Percentiles rank a stretch among this genome's conserved stretches.
These are phyloP conservation scores for Sarcophaga subvicina DNA, from an alignment of 2,888 invertebrate species.

Conservation along the genomic window DNA sequence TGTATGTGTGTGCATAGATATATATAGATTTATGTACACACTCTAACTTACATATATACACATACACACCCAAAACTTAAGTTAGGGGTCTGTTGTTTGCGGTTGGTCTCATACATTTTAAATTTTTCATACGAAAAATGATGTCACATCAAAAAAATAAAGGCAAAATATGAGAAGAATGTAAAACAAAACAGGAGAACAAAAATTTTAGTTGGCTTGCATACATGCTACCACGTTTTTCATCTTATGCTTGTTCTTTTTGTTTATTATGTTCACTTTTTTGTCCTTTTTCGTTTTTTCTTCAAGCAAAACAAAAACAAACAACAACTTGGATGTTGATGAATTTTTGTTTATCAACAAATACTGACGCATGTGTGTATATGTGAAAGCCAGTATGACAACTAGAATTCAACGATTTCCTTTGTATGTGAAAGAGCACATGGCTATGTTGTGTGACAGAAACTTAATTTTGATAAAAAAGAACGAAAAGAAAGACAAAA, in stretches of 20 bases:
- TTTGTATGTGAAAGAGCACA: not conserved
- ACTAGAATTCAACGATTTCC: not conserved
- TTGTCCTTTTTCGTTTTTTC: not conserved
- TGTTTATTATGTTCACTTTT: not conserved
- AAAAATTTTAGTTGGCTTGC: slow-evolving; percentile 47
- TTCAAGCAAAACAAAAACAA: not conserved
- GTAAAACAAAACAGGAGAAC: not conserved
- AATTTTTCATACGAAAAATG: slow-evolving; percentile 61
- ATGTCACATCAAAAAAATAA: slow-evolving; percentile 60
- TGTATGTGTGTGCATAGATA: not conserved
- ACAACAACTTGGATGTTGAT: not conserved
- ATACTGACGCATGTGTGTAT: not conserved
- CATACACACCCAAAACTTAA: slow-evolving; percentile 44
- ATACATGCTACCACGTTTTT: not conserved
- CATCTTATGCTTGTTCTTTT: not conserved
- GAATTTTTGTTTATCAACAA: not conserved
- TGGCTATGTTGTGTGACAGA: not conserved
- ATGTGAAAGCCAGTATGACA: not conserved
- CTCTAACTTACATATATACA: no score
- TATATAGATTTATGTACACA: not conserved
- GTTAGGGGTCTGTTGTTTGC: slow-evolving; percentile 44
- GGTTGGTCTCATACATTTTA: slow-evolving; percentile 64
- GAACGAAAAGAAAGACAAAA: not conserved
- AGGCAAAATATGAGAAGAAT: slow-evolving; percentile 9
- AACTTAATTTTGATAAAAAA: not conserved